phyloP scores from a whole-genome alignment of 2,113 vertebrate genomes.

The Pollachius pollachius region DNA sequence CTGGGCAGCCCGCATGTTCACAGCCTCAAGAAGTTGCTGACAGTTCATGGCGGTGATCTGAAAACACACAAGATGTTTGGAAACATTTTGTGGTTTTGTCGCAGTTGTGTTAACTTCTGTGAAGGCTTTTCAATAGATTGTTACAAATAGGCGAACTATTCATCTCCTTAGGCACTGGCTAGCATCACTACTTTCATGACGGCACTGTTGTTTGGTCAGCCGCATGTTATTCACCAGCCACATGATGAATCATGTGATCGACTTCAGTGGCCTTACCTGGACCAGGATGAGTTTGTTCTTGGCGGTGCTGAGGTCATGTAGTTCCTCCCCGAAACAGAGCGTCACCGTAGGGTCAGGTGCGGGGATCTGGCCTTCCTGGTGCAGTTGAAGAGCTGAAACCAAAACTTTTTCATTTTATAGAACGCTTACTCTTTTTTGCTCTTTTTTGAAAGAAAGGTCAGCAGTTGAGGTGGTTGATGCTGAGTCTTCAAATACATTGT shows the following conservation, averaged over 20 bases:
- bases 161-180: no score
- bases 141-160: no score
- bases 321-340: slow-evolving; percentile 95
- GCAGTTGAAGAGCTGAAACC: slow-evolving; percentile 84
- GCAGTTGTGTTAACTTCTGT: background rate
- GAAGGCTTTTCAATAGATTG: no score
- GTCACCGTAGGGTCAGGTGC: slow-evolving; percentile 83
- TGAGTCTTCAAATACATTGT: no score
- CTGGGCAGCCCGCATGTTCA: slow-evolving; percentile 63
- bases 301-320: slow-evolving; percentile 76
- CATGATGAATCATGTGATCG: background rate
- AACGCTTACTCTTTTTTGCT: no score
- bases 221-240: no score
- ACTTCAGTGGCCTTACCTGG: slow-evolving; percentile 78
- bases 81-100: background rate
- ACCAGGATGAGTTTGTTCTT: slow-evolving; percentile 91
- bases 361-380: slow-evolving; percentile 81
- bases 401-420: background rate
- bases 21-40: slow-evolving; percentile 72
- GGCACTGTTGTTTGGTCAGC: no score
- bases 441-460: no score
- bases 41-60: slow-evolving; percentile 75
- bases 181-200: no score
- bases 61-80: background rate
- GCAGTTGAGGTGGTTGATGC: no score